Conservation (phyloP, 2,797 vertebrate species). For the Acipenser transmontanus region DNA sequence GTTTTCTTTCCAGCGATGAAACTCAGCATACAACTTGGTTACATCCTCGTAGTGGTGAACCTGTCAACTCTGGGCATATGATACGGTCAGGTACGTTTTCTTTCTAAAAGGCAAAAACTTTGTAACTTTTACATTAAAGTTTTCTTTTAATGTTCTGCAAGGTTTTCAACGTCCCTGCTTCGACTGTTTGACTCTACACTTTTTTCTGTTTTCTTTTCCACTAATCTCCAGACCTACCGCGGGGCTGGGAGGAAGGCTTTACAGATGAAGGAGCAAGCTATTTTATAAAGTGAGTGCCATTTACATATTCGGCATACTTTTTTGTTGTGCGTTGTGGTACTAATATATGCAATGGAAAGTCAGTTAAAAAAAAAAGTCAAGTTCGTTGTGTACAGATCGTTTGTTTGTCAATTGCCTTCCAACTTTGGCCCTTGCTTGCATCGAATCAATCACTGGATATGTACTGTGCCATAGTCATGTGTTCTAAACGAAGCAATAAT, state of each 20-base stretch:
- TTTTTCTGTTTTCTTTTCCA: slow-evolving; percentile 11
- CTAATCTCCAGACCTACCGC: slow-evolving; percentile 74
- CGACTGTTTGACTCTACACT: no score
- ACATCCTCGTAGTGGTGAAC: slow-evolving; percentile 87
- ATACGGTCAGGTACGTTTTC: slow-evolving; percentile 84
- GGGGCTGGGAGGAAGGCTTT: slow-evolving; percentile 97
- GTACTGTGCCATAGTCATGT: no score
- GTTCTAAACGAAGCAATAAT: no score
- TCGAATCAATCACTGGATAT: no score
- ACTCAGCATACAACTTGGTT: slow-evolving; percentile 83
- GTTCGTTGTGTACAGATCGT: background rate
- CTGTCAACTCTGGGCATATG: slow-evolving; percentile 97
- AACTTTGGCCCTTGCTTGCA: no score
- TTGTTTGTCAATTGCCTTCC: background rate
- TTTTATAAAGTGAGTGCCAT: slow-evolving; percentile 92
- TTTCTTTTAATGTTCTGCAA: no score
- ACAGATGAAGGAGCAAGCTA: slow-evolving; percentile 95
- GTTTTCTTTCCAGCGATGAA: slow-evolving; percentile 75
- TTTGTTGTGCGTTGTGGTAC: slow-evolving; percentile 15
- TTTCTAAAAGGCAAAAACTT: background rate
- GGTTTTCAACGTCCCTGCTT: no score
- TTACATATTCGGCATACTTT: background rate
- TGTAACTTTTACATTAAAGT: background rate
- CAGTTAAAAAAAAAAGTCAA: no score
- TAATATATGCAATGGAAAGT: background rate